A percentile compares a stretch with the other conserved stretches of the same genome.
Evolutionary conservation across 2,888 invertebrate genomes (phyloP).

Genomic region (Morinoia aosen): DNA sequence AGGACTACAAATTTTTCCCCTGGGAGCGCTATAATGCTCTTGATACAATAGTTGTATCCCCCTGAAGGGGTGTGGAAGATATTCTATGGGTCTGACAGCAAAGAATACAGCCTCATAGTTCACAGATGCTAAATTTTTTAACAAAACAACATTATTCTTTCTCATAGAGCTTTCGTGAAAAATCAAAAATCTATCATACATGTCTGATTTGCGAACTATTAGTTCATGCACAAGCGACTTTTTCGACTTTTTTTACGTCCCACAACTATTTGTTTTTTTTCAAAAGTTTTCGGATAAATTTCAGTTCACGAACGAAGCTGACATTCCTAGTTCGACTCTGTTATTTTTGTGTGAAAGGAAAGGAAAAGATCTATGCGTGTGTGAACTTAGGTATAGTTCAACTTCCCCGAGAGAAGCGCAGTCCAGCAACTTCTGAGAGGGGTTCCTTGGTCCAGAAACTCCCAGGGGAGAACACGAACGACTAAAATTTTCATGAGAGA

Average conservation of each 20-base stretch:
- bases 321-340: not conserved
- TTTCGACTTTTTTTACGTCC: not conserved
- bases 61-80: no score
- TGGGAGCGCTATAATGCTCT: no score
- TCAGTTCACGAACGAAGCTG: not conserved
- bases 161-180: not conserved
- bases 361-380: not conserved
- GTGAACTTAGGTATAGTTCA: not conserved
- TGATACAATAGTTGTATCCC: no score
- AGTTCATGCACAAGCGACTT: not conserved
- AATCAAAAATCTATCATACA: not conserved
- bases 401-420: not conserved
- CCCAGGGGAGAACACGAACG: not conserved
- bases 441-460: not conserved
- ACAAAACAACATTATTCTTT: not conserved
- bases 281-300: not conserved
- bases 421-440: not conserved
- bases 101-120: not conserved
- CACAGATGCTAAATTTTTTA: not conserved
- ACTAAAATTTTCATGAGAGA: not conserved
- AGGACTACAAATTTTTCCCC: no score
- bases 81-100: not conserved
- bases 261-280: not conserved
- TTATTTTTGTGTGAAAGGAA: not conserved
- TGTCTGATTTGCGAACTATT: not conserved